These are phyloP conservation scores for Macrotus californicus DNA, from an alignment of 2,113 vertebrate species.

Conservation along the genomic window DNA sequence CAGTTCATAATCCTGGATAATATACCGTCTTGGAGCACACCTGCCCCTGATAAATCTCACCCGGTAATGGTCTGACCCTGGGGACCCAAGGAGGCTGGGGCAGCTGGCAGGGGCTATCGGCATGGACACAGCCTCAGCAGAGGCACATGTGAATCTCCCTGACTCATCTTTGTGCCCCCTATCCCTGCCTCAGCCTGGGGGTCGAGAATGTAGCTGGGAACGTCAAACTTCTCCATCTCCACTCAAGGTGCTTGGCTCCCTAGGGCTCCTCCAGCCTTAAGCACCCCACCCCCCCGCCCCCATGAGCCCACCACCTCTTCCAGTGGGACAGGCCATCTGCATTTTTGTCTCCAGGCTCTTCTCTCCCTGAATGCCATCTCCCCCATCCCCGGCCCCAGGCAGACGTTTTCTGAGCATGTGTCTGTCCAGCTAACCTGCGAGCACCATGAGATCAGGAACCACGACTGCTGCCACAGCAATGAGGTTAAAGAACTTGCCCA, in stretches of 20 bases:
- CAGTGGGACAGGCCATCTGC: rapidly evolving
- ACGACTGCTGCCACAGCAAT: too few species aligned
- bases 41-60: conserved; percentile 85
- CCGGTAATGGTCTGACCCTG: conserved; percentile 83
- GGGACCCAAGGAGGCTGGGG: conserved; percentile 71
- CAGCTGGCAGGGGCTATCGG: conserved; percentile 37
- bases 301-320: background rate
- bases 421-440: background rate
- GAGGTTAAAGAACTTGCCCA: too few species aligned
- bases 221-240: background rate
- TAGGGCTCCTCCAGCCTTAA: background rate
- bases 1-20: conserved; percentile 90
- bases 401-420: background rate
- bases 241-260: background rate
- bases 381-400: too few species aligned
- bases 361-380: background rate
- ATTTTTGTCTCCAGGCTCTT: background rate
- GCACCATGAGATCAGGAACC: background rate
- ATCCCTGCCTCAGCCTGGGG: background rate
- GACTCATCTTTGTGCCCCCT: background rate
- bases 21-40: conserved; percentile 83
- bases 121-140: background rate
- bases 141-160: conserved; percentile 9
- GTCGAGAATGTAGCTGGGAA: background rate
- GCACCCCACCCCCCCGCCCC: too few species aligned